phyloP scores from a whole-genome alignment of 2,797 vertebrate genomes.

The Pyrocephalus nanus region DNA sequence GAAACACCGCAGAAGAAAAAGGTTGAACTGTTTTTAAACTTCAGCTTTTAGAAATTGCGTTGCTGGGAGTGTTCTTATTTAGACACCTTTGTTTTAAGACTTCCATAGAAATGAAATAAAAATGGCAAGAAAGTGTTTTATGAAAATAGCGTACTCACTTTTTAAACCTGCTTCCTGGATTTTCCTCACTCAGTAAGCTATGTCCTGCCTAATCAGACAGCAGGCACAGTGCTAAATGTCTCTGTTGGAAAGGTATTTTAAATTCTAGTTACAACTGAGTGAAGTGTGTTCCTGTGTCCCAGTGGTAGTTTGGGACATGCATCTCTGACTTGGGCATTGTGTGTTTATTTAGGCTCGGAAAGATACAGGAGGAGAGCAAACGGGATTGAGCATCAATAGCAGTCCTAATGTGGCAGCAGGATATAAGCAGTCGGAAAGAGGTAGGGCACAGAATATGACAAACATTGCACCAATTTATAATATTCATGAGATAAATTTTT shows the following conservation, averaged over 20 bases:
- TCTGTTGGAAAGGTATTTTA: not conserved
- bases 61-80: not conserved
- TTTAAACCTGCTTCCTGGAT: not conserved
- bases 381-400: conserved; percentile 46
- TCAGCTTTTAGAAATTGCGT: not conserved
- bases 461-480: not conserved
- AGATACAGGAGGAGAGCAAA: conserved; percentile 62
- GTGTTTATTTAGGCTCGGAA: conserved; percentile 74
- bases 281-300: not conserved
- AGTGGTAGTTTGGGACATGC: not conserved
- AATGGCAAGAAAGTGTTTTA: not conserved
- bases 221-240: not conserved
- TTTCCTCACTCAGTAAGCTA: not conserved
- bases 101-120: not conserved
- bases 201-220: not conserved
- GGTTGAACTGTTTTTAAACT: conserved; percentile 67
- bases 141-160: not conserved
- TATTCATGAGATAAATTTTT: not conserved
- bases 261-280: not conserved
- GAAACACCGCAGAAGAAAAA: conserved; percentile 87
- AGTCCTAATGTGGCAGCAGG: conserved; percentile 56
- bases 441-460: conserved; percentile 32
- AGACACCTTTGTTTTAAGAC: not conserved
- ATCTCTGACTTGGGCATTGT: conserved; percentile 9
- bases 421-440: conserved; percentile 56